Conservation (phyloP, 2,797 vertebrate genomes). For the Okamejei kenojei region DNA sequence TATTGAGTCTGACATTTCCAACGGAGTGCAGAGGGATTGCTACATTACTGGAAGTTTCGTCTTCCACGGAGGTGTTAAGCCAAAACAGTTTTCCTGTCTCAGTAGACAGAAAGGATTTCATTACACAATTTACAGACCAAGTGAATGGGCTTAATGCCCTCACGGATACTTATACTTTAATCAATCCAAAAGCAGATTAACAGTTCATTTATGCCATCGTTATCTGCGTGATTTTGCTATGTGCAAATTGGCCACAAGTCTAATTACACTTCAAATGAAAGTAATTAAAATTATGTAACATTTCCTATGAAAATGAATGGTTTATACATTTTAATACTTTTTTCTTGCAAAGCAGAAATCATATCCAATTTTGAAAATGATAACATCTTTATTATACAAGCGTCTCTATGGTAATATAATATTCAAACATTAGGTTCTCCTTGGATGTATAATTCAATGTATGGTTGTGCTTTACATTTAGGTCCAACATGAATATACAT, state of each 20-base stretch:
- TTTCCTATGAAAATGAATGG: neutral
- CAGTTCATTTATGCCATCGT: neutral
- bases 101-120: neutral
- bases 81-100: neutral
- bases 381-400: neutral
- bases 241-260: neutral
- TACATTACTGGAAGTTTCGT: neutral
- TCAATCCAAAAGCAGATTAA: neutral
- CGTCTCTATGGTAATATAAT: neutral
- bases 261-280: neutral
- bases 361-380: neutral
- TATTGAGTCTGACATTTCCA: neutral
- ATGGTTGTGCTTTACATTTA: neutral
- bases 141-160: neutral
- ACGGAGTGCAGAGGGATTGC: neutral
- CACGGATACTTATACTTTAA: neutral
- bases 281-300: neutral
- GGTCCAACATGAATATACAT: neutral
- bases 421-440: neutral
- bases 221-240: neutral
- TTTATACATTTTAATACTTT: neutral
- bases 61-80: neutral
- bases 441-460: neutral
- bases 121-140: neutral
- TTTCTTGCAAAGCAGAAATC: constrained; percentile 2